These are phyloP conservation scores for Callopanchax toddi DNA, from an alignment of 2,113 vertebrate species.

Conservation along the genomic window DNA sequence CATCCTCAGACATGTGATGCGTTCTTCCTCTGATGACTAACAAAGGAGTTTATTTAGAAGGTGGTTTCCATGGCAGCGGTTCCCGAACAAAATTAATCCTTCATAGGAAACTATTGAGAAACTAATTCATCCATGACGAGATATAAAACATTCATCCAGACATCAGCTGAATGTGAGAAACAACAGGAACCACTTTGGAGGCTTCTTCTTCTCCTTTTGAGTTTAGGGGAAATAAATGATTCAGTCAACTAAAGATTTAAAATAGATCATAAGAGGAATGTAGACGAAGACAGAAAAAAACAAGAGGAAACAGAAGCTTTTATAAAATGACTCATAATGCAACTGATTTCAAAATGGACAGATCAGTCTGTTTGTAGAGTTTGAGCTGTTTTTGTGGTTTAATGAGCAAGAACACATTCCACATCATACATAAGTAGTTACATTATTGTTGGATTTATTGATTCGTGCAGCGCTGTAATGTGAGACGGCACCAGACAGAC, in stretches of 20 bases:
- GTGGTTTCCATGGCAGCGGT: constrained; percentile 35
- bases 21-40: constrained; percentile 35
- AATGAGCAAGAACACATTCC: not conserved
- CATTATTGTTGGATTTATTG: constrained; percentile 38
- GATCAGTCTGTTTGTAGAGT: too few relatives aligned
- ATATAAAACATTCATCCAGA: not conserved
- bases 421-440: not conserved
- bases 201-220: constrained; percentile 39
- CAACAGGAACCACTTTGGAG: not conserved
- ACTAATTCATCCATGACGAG: not conserved
- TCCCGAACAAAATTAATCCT: constrained; percentile 6
- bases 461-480: constrained; percentile 19
- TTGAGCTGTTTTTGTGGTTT: constrained; percentile 2
- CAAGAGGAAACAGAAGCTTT: constrained; percentile 24
- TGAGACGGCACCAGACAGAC: not conserved
- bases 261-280: constrained; percentile 17
- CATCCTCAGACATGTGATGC: constrained; percentile 70
- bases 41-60: constrained; percentile 67
- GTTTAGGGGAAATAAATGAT: constrained; percentile 42
- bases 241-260: constrained; percentile 6
- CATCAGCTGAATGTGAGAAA: not conserved
- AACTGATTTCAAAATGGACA: not conserved
- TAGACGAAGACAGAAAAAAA: not conserved
- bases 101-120: not conserved
- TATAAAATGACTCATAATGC: not conserved